phyloP scores from a whole-genome alignment of 1,140 invertebrate species.

The Agrilus planipennis region DNA sequence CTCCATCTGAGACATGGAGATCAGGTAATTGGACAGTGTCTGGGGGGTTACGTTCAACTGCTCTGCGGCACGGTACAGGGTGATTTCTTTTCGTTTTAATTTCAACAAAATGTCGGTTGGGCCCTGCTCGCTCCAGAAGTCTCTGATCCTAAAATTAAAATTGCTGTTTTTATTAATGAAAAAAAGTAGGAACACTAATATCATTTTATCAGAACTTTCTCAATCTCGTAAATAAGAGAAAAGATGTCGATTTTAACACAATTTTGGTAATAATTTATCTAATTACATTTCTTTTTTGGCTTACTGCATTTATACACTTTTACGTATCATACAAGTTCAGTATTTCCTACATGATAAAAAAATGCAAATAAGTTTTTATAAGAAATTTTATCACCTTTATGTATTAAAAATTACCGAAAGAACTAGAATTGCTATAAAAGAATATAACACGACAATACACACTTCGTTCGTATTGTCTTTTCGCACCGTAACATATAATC shows the following conservation, averaged over 20 bases:
- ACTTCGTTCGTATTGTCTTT: too few species aligned
- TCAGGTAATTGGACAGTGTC: conserved; percentile 56
- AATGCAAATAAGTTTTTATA: too few species aligned
- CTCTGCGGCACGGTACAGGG: conserved; percentile 55
- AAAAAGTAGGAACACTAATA: neutral
- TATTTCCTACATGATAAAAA: too few species aligned
- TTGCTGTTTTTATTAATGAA: conserved; percentile 7
- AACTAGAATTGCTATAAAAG: too few species aligned
- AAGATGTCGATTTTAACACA: too few species aligned
- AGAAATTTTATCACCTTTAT: too few species aligned
- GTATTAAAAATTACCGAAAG: too few species aligned
- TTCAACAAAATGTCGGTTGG: conserved; percentile 57
- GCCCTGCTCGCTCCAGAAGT: conserved; percentile 64
- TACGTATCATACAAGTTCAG: neutral
- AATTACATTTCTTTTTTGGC: too few species aligned
- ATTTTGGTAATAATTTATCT: too few species aligned
- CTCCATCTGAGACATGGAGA: conserved; percentile 43
- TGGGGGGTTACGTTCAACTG: conserved; percentile 60
- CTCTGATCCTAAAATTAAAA: conserved; percentile 45
- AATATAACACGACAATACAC: too few species aligned
- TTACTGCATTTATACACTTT: too few species aligned
- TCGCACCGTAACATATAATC: too few species aligned
- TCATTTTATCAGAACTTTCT: neutral
- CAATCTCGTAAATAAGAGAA: neutral
- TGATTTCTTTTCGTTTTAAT: conserved; percentile 57